Evolutionary conservation across 2,113 vertebrate genomes (phyloP).

Genomic region (Noturus placidus): DNA sequence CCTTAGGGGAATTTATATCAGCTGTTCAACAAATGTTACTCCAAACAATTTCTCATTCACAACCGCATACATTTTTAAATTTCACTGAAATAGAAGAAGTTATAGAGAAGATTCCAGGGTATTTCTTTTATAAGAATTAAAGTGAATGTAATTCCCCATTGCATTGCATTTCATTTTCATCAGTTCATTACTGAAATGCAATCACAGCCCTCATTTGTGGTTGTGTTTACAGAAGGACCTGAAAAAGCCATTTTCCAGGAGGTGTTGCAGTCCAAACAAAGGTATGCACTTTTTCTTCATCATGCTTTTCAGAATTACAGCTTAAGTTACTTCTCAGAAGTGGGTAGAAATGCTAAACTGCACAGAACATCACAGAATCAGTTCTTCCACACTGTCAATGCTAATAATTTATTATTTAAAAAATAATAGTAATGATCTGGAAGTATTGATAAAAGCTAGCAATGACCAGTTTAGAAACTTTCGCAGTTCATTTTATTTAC

Average conservation of each 20-base stretch:
- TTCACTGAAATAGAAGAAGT: background rate
- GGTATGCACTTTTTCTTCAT: background rate
- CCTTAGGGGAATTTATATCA: background rate
- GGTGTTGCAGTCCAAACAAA: background rate
- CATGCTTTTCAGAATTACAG: background rate
- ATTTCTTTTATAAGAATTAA: background rate
- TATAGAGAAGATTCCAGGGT: background rate
- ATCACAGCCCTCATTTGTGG: background rate
- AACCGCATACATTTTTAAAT: background rate
- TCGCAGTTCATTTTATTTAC: no score
- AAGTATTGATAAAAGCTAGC: background rate
- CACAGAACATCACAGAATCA: background rate
- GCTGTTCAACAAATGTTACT: background rate
- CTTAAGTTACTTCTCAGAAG: background rate
- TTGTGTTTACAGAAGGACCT: background rate
- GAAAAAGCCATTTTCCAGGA: background rate
- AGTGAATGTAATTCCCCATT: background rate
- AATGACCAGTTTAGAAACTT: background rate
- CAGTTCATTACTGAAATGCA: background rate
- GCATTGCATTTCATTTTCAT: background rate
- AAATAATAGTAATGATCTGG: background rate
- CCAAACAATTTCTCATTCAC: background rate
- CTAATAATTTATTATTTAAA: background rate
- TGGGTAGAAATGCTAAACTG: background rate
- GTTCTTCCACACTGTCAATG: background rate